Conservation (phyloP, 2,797 vertebrate species). For the Gadopsis bispinosus region DNA sequence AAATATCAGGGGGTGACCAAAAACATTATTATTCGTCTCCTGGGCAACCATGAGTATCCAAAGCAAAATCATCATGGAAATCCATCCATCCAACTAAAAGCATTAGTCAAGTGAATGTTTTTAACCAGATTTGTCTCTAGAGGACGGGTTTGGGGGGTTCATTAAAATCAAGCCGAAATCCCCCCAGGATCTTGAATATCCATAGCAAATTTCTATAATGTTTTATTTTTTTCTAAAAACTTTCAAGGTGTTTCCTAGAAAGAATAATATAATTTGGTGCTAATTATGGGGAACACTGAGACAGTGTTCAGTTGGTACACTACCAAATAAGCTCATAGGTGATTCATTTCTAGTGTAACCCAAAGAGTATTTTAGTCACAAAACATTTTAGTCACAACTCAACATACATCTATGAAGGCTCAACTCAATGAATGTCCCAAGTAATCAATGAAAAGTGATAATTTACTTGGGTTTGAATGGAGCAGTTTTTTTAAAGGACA, state of each 20-base stretch:
- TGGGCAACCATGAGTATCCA: not conserved
- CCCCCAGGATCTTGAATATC: not conserved
- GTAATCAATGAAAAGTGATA: not conserved
- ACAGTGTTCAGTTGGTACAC: too few species aligned
- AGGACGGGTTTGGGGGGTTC: too few species aligned
- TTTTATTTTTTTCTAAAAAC: not conserved
- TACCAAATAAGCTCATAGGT: not conserved
- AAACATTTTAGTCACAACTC: not conserved
- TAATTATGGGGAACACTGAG: not conserved
- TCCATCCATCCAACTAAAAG: not conserved
- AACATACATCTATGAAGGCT: not conserved
- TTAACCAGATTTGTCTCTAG: too few species aligned
- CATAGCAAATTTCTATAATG: not conserved
- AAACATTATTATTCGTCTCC: not conserved
- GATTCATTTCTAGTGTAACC: not conserved
- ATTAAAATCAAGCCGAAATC: slow-evolving; percentile 1
- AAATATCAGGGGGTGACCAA: not conserved
- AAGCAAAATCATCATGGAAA: not conserved
- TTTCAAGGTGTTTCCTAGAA: not conserved
- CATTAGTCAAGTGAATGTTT: not conserved
- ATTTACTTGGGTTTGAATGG: not conserved
- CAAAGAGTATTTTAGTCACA: not conserved
- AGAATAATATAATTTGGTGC: not conserved
- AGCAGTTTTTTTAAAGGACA: not conserved
- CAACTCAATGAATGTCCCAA: not conserved